These are phyloP conservation scores for Teleiodes luculella DNA, from an alignment of 2,888 invertebrate species.

Conservation along the genomic window DNA sequence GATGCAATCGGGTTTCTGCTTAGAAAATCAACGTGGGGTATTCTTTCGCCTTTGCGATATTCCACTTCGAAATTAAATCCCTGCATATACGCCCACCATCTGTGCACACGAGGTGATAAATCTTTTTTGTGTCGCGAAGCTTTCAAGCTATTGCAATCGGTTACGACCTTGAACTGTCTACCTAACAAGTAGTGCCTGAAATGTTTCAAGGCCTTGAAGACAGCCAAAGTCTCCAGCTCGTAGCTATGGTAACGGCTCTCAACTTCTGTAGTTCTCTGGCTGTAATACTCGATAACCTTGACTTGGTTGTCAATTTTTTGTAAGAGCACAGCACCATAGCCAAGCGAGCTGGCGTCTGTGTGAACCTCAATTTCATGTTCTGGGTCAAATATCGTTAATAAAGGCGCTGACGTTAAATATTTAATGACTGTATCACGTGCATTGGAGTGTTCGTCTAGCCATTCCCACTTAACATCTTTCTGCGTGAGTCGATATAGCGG, in stretches of 20 bases:
- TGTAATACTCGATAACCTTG: constrained; percentile 20
- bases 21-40: constrained; percentile 24
- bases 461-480: constrained; percentile 22
- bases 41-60: constrained; percentile 19
- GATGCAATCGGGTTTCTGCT: constrained; percentile 11
- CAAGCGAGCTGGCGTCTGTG: constrained; percentile 26
- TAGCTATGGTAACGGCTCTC: constrained; percentile 25
- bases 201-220: constrained; percentile 15
- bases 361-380: constrained; percentile 19
- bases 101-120: constrained; percentile 5
- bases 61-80: constrained; percentile 23
- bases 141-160: constrained; percentile 18
- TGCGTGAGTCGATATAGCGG: constrained; percentile 27
- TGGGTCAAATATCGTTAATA: constrained; percentile 23
- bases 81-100: constrained; percentile 18
- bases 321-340: constrained; percentile 24
- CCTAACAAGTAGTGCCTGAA: constrained; percentile 21
- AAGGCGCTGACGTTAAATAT: constrained; percentile 21
- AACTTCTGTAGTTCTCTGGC: constrained; percentile 14
- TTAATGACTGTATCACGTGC: constrained; percentile 20
- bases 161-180: constrained; percentile 16
- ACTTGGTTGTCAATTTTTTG: constrained; percentile 13
- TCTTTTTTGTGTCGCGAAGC: constrained; percentile 11
- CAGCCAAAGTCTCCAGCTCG: constrained; percentile 25
- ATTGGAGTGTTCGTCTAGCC: constrained; percentile 25